A percentile compares a stretch with the other conserved stretches of the same genome.
Evolutionary conservation across 2,797 vertebrate genomes (phyloP).

Genomic region (Tokudaia muenninki): DNA sequence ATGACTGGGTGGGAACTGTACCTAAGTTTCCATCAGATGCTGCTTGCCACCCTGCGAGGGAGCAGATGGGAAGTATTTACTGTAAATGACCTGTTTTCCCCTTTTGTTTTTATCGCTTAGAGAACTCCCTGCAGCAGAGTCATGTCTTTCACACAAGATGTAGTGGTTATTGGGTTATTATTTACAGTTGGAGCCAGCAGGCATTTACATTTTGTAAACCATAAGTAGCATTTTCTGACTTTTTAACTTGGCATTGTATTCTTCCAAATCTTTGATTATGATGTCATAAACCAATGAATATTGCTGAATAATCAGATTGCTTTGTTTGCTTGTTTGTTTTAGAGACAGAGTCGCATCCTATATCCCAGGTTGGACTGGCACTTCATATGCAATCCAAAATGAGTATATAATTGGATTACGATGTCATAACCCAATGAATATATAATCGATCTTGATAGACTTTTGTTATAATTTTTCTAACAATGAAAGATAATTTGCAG

Average conservation of each 20-base stretch:
- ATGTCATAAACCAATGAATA: conserved; percentile 53
- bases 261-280: conserved; percentile 6
- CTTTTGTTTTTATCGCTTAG: conserved; percentile 85
- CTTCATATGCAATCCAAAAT: too few species aligned
- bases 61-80: conserved; percentile 91
- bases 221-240: conserved; percentile 62
- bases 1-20: conserved; percentile 85
- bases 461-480: conserved; percentile 47
- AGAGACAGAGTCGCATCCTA: too few species aligned
- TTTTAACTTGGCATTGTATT: conserved; percentile 35
- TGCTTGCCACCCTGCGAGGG: conserved; percentile 83
- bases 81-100: conserved; percentile 64
- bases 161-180: conserved; percentile 77
- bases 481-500: conserved; percentile 52
- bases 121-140: conserved; percentile 82
- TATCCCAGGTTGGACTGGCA: too few species aligned
- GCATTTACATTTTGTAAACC: conserved; percentile 66
- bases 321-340: too few species aligned
- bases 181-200: conserved; percentile 77
- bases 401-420: background rate
- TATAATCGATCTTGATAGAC: conserved; percentile 25
- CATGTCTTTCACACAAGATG: conserved; percentile 86
- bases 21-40: conserved; percentile 85
- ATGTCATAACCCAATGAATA: conserved; percentile 55
- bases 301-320: background rate